Evolutionary conservation across 2,113 vertebrate species (phyloP).

Genomic region (Nothocercus julius): DNA sequence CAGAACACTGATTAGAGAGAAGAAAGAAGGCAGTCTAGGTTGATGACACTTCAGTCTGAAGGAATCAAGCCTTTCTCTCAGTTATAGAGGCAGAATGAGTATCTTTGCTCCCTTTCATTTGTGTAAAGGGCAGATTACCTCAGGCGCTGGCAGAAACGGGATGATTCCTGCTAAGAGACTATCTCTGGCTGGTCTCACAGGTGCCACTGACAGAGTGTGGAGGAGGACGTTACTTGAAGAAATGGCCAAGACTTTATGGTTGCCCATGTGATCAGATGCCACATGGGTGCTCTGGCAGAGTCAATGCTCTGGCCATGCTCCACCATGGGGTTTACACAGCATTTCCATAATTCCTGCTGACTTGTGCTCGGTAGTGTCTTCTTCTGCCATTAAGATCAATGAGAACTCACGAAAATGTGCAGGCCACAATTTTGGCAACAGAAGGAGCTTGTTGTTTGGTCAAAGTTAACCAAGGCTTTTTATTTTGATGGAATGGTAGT

Average conservation of each 20-base stretch:
- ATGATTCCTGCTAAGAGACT: background rate
- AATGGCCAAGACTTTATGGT: background rate
- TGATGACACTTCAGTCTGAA: background rate
- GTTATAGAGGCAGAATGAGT: background rate
- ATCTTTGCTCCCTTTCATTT: background rate
- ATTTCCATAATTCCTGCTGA: background rate
- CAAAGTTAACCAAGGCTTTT: rapidly evolving
- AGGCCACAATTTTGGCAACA: background rate
- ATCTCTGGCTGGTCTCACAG: background rate
- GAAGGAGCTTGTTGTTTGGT: background rate
- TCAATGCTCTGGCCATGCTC: too few species aligned
- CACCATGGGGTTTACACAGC: background rate
- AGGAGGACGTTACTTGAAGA: background rate
- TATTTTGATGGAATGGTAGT: background rate
- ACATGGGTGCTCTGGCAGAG: background rate
- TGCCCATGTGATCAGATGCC: background rate
- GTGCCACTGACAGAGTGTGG: background rate
- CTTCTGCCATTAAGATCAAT: background rate
- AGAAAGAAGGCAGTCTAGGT: background rate
- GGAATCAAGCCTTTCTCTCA: background rate
- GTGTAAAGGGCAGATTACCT: background rate
- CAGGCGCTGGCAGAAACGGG: background rate
- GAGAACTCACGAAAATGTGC: background rate
- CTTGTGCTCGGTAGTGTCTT: background rate
- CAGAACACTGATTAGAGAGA: rapidly evolving